phyloP scores from a whole-genome alignment of 1,140 invertebrate species.

The Polyergus mexicanus region DNA sequence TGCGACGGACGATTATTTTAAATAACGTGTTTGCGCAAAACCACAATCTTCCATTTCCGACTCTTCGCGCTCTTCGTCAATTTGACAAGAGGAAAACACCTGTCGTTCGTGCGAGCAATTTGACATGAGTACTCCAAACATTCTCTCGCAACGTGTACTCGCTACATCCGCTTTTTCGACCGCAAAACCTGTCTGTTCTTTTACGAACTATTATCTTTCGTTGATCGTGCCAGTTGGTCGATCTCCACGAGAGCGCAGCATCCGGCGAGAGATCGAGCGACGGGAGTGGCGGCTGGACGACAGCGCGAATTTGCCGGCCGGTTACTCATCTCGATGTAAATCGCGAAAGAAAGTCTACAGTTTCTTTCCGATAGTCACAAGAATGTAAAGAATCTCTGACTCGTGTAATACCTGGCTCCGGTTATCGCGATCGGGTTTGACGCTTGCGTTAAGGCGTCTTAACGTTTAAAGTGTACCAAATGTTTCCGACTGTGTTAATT shows the following conservation, averaged over 20 bases:
- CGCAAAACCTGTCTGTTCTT: constrained; percentile 75
- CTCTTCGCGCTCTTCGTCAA: not conserved
- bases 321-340: constrained; percentile 14
- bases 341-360: not conserved
- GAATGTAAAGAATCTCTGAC: not conserved
- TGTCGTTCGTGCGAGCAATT: constrained; percentile 37
- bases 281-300: not conserved
- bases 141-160: constrained; percentile 62
- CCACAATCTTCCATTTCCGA: constrained; percentile 19
- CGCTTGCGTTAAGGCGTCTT: not conserved
- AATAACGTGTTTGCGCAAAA: not conserved
- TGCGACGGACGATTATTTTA: not conserved
- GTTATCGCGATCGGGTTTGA: constrained; percentile 5
- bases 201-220: constrained; percentile 77
- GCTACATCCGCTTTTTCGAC: constrained; percentile 70
- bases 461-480: not conserved
- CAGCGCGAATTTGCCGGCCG: constrained; percentile 2
- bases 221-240: constrained; percentile 71
- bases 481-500: not conserved
- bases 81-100: constrained; percentile 20
- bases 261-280: constrained; percentile 49
- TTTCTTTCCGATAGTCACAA: not conserved
- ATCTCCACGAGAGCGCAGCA: constrained; percentile 66
- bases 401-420: not conserved
- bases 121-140: constrained; percentile 7